Base-by-base conservation (phyloP, 92 coral and sea anemone genomes). In the Hydrozoanthus gracilis region DNA sequence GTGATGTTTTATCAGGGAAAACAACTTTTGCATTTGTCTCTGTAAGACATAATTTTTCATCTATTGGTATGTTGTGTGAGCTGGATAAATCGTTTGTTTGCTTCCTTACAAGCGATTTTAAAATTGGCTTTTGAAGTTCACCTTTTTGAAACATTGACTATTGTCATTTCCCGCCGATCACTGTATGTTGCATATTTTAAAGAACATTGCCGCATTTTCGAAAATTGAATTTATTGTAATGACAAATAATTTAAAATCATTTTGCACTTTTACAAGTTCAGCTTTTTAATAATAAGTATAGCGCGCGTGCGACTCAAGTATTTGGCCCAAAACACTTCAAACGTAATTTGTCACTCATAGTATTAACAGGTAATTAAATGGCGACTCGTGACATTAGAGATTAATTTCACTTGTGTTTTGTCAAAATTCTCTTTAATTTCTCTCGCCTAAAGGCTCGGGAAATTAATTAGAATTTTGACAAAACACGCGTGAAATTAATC, bases 121-220 rank as follows among this genome's bases (percentile, higher is more conserved):
- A 27, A 27, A 44, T 20, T 27, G 49, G 74, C 74, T 70, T 27
- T 70, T 70, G 74, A 70, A 70, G 74, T 70, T 70, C 74, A 70
- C 69, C 74, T 27, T 70, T 70, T 70, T 70, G 74, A 70, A 70
- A 70, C 74, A 70, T 27, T 70, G 74, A 70, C 74, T 70, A 70
- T 70, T 70, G 74, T 70, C 74, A 70, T 70, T 70, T 70, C 74
- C 74, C 14, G 74, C 74, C 48, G 49, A 44, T 48, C 82, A 76
- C 82, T 48, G 46, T 76, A 76, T 76, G 82, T 76, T 76, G 58
- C 82, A 76, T 76, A 76, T 76, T 76, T 76, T 76, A 76, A 76
- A 76, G 60, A 76, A 76, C 82, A 76, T 76, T 76, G 82, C 80
- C 80, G 17, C 80, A 76, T 76, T 76, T 76, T 48, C 64, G 58